A percentile compares a stretch with the other conserved stretches of the same genome.
Conservation (phyloP, 2,888 invertebrate genomes). For the Nysson spinosus region DNA sequence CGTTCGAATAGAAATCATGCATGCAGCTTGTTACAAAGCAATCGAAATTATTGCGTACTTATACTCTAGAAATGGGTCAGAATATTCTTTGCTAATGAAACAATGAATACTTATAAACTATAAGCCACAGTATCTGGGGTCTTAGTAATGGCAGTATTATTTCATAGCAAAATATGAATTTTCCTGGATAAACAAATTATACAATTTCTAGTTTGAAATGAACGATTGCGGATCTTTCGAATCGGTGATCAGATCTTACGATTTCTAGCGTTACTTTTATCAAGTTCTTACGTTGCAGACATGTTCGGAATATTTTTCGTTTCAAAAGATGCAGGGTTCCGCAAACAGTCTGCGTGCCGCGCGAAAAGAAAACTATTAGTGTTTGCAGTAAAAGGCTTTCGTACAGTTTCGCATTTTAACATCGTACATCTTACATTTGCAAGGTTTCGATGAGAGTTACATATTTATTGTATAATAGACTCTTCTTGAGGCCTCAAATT, state of each 20-base stretch:
- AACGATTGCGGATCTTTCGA: too few relatives aligned
- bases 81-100: constrained; percentile 27
- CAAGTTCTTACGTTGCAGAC: background rate
- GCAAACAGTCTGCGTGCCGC: constrained; percentile 20
- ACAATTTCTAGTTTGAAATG: too few relatives aligned
- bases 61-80: constrained; percentile 28
- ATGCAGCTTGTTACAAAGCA: constrained; percentile 25
- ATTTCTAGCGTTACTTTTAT: too few relatives aligned
- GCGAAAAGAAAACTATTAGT: constrained; percentile 2
- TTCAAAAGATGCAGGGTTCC: constrained; percentile 35
- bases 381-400: constrained; percentile 10
- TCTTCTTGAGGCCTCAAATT: too few relatives aligned
- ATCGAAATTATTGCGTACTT: constrained; percentile 33
- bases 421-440: background rate
- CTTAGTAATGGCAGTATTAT: constrained; percentile 55
- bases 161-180: constrained; percentile 36
- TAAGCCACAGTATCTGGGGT: constrained; percentile 24
- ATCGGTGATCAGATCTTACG: too few relatives aligned
- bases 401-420: background rate
- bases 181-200: constrained; percentile 14
- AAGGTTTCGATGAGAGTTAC: background rate
- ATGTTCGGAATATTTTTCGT: constrained; percentile 10
- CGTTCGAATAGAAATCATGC: constrained; percentile 37
- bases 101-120: constrained; percentile 34
- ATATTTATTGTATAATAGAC: too few relatives aligned